Base-by-base conservation (phyloP, 2,797 vertebrate genomes). In the Paramormyrops hopkinsi region DNA sequence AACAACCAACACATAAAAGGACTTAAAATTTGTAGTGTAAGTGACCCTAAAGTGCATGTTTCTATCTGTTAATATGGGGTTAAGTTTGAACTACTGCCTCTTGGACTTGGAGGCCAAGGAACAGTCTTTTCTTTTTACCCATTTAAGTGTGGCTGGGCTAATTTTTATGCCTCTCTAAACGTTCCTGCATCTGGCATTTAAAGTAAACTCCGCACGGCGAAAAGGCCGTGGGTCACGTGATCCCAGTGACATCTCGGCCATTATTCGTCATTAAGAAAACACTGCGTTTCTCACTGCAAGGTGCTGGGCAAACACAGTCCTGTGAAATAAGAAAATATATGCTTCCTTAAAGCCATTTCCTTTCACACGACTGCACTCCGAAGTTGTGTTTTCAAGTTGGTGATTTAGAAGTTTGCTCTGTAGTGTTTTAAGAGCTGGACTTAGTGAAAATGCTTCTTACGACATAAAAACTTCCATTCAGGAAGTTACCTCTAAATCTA, bases 231-330 rank as follows among this genome's bases (percentile, higher is more conserved):
- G 88, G 91, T 76, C 89, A 92, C 90, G 88, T 33, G 90, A 92
- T 91, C 91, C 85, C 7, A 48, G 91, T 93, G 92, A 94, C 93
- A 92, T 92, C 93, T 92, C 91, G 92, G 91, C 92, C 90, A 73
- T 90, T 92, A 92, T 91, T 93, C 89, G 92, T 94, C 93, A 94
- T 94, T 94, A 93, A 93, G 92, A 93, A 94, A 94, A 94, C 94
- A 93, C 89, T 7, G 90, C 88, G 91, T 90, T 88, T 92, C 92
- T 92, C 92, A 94, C 94, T 92, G 93, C 92, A 92, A 95, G 94
- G 93, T 95, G 94, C 93, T 93, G 92, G 90, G 91, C 92, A 94
- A 95, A 95, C 91, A 94, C 87, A 87, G 88, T 84, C 5, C 85
- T 41, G 91, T 91, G 92, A 94, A 93, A 92, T 91, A 91, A 93